phyloP scores from a whole-genome alignment of 2,888 invertebrate species.

The Bugulina stolonifera region DNA sequence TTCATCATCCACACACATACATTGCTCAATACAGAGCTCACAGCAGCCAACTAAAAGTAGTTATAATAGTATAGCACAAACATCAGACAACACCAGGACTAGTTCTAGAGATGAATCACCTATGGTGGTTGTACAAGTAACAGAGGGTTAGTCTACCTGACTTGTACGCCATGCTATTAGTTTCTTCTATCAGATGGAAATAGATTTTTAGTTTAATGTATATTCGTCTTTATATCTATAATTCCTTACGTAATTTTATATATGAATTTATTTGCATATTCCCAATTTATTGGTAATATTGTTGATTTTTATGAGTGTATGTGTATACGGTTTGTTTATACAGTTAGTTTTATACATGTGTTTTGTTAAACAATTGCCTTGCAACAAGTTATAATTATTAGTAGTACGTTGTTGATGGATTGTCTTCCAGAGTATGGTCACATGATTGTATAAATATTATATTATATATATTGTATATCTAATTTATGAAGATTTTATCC shows the following conservation, averaged over 20 bases:
- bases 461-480: background rate
- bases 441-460: background rate
- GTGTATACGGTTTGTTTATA: background rate
- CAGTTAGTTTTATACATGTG: background rate
- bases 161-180: too few relatives aligned
- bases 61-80: slow-evolving; percentile 7
- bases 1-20: slow-evolving; percentile 9
- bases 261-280: background rate
- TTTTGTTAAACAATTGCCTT: background rate
- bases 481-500: background rate
- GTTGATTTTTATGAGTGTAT: background rate
- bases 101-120: slow-evolving; percentile 64
- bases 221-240: background rate
- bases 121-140: slow-evolving; percentile 68
- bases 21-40: slow-evolving; percentile 24
- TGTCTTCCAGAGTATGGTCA: background rate
- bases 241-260: background rate
- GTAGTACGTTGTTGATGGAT: background rate
- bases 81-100: slow-evolving; percentile 42
- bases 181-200: too few relatives aligned
- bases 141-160: background rate
- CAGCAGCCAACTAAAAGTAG: slow-evolving; percentile 17
- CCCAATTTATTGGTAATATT: background rate
- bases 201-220: background rate
- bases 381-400: background rate